Base-by-base conservation (phyloP, 2,888 invertebrate genomes). In the Rotaria macrura region DNA sequence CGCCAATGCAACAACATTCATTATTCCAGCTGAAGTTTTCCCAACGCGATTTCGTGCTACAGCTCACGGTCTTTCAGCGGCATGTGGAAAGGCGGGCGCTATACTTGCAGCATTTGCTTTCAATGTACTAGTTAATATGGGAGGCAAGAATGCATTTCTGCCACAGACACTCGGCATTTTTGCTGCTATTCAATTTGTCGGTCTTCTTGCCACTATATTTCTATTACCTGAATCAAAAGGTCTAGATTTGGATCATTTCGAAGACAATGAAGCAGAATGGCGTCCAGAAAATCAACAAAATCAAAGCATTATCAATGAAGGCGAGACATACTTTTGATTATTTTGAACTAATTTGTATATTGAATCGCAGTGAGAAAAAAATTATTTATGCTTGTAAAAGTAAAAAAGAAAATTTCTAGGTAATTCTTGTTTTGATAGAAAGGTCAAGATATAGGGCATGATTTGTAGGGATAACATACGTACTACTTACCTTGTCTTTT, bases 51-150 rank as follows among this genome's bases (percentile, higher is more conserved):
- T 54, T 57, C 43, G 85, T 83, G 83, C 85, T 14, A 85, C 85
- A 29, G 85, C 85, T 38, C 85, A 85, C 38, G 85, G 85, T n/a
- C 57, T 85, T 38, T 85, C 85, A 20, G 85, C 85, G 1, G 85
- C 85, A 49, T 49, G 38, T 9, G 85, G 85, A 25, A 85, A 85
- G 83, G 38, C 83, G 10, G 85, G 85, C 23, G 85, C 85, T 38
- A 85, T 85, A 52, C n/a, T 55, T 7, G 55, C 55, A n/a, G 55
- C 55, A n/a, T 55, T 55, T 55, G 55, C 14, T 55, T 55, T 55
- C 20, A 55, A 55, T 55, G 55, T 55, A n/a, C 20, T 55, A 55
- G n/a, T 55, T 4, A 55, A 55, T 55, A 7, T 55, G 7, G 55
- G 55, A n/a, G 55, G 55, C 5, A 55, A 23, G 20, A 55, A 55